Percentiles rank a stretch among this genome's conserved stretches.
phyloP scores from a whole-genome alignment of 2,888 invertebrate genomes.

The Mythimna loreyi region DNA sequence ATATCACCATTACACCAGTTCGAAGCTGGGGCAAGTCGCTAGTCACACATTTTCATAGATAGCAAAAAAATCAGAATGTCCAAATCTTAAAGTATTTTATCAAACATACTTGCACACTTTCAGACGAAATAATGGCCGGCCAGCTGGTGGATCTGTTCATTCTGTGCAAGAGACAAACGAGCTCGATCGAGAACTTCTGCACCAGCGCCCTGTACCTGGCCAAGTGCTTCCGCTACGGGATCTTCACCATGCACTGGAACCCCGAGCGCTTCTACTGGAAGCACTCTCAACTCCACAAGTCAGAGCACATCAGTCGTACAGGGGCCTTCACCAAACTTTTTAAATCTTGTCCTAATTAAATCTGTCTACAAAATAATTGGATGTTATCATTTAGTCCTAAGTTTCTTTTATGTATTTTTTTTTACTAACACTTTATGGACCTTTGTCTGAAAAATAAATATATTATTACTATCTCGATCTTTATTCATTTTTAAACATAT shows the following conservation, averaged over 20 bases:
- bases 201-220: constrained; percentile 53
- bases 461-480: too few species aligned
- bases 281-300: too few species aligned
- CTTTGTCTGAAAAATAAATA: too few species aligned
- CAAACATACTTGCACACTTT: constrained; percentile 29
- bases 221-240: constrained; percentile 68
- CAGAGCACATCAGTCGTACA: not conserved
- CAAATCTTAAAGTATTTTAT: not conserved
- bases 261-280: constrained; percentile 42
- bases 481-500: too few species aligned
- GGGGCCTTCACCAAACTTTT: constrained; percentile 13
- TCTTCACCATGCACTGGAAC: constrained; percentile 49
- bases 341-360: constrained; percentile 31
- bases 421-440: too few species aligned
- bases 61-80: not conserved
- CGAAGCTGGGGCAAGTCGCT: too few species aligned
- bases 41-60: not conserved
- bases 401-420: too few species aligned
- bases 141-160: constrained; percentile 51
- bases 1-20: too few species aligned
- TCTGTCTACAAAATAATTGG: not conserved
- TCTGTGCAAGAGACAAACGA: constrained; percentile 41
- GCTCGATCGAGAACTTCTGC: constrained; percentile 13
- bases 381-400: constrained; percentile 1
- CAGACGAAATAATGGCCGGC: constrained; percentile 67